Evolutionary conservation across 2,113 vertebrate species (phyloP), one percentile per base, ranked within the genome.

Genomic region (Lates calcarifer): DNA sequence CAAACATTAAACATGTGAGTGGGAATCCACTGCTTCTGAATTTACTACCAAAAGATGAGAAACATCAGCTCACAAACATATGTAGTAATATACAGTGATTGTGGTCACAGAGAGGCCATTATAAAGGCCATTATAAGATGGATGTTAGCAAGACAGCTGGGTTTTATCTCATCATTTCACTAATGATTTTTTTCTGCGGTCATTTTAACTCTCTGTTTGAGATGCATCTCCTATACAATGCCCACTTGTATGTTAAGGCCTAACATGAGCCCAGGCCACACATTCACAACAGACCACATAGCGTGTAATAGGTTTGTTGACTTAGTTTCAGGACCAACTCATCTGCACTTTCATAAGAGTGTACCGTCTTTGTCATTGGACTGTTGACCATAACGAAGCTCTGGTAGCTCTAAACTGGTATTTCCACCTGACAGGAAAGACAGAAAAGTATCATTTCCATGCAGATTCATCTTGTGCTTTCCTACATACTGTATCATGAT

Each of bases 101-200:
- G 69, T 37, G 57, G 79, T 73, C 74, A 31, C 33, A 70, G 45
- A 89, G 24, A 74, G 56, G n/a, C n/a, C n/a, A n/a, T n/a, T n/a
- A n/a, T n/a, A n/a, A 12, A 41, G 39, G 58, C 77, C 31, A 73
- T 87, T 83, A 79, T 39, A 10, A 56, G 57, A 20, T 28, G 49
- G 45, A 65, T 5, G 35, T 71, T 26, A n/a, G n/a, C 51, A 26
- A n/a, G 51, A 26, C 51, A 24, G 51, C 2, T 3, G 49, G 47
- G 20, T 49, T 49, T 49, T 22, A 49, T 53, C n/a, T 12, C 12
- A 13, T 24, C 51, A 24, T 3, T 1, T 4, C n/a, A 2, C 15
- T 26, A 26, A 53, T 53, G 49, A 51, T 10, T 51, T 49, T 49
- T 43, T 43, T 43, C 17, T 43, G 41, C 14, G 5, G 41, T 17